These are phyloP conservation scores for Carassius auratus DNA, from an alignment of 2,113 vertebrate genomes.

Conservation along the genomic window DNA sequence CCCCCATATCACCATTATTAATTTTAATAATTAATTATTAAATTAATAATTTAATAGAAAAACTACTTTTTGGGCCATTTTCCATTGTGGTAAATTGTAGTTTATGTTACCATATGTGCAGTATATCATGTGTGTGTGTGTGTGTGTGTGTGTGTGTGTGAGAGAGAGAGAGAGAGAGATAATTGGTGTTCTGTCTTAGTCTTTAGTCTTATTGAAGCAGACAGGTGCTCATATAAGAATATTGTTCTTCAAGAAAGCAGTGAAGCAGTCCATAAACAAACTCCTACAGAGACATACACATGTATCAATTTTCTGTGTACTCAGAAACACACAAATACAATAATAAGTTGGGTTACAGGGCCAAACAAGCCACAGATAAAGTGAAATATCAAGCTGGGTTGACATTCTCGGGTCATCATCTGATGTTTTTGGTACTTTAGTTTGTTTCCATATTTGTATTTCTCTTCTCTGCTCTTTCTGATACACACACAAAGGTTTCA, in stretches of 20 bases:
- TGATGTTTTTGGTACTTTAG: background rate
- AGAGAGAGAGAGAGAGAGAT: background rate
- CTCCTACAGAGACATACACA: background rate
- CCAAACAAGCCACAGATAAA: constrained; percentile 54
- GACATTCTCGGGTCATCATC: background rate
- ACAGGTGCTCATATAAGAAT: constrained; percentile 1
- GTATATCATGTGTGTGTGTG: too few relatives aligned
- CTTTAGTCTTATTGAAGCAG: background rate
- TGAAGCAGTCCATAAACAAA: background rate
- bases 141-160: background rate
- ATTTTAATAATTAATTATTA: too few relatives aligned
- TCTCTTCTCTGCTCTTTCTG: background rate
- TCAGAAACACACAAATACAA: constrained; percentile 35
- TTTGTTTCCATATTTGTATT: constrained; percentile 9
- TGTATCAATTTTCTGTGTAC: background rate
- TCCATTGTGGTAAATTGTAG: too few relatives aligned
- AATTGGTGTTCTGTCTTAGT: background rate
- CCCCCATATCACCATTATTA: too few relatives aligned
- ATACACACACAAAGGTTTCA: background rate
- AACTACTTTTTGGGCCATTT: too few relatives aligned
- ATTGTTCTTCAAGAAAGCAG: background rate
- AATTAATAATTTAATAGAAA: too few relatives aligned
- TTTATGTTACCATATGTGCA: too few relatives aligned
- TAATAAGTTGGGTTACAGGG: constrained; percentile 60
- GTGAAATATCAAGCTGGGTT: constrained; percentile 28